Base-by-base conservation (phyloP, 2,797 vertebrate species). In the Delichon dasypus region DNA sequence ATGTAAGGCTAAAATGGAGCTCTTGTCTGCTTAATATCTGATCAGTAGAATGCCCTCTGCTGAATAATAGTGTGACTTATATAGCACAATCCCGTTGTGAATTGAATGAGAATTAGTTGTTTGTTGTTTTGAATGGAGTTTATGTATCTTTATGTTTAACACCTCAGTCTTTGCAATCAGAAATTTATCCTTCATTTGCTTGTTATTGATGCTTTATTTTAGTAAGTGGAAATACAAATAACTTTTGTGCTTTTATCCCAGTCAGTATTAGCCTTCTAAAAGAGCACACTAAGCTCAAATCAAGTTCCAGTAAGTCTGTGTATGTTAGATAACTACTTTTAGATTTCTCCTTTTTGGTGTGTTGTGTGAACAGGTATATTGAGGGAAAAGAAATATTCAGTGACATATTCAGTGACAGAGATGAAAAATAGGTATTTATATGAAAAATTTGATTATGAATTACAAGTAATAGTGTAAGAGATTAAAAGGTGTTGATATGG, bases 341-440 rank as follows among this genome's bases (percentile, higher is more conserved):
- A 51, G 23, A 47, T 75, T 85, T 89, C 10, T 64, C 2, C 9
- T 73, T 61, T 64, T 61, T 61, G 5, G 13, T 62, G 25, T 30
- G 4, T 55, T 93, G 32, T 72, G 47, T n/a, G 36, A 89, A 40
- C 12, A 44, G 7, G 29, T 40, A 4, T 64, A 58, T 14, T 42
- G 18, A 8, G 47, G 29, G 42, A 13, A 44, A 75, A 78, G 7
- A 83, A 88, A 29, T 73, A 50, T 11, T 81, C 30, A 17, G n/a
- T 73, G 40, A 22, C 5, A 12, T 38, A 17, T 8, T 16, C 11
- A n/a, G n/a, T n/a, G n/a, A n/a, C 32, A 88, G 44, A 85, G 10
- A 81, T 66, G 50, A 72, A 95, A 94, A 92, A 16, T 27, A 90
- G 60, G 40, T 45, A 55, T 85, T 95, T 82, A 75, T 34, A 64